Conservation (phyloP, 2,888 invertebrate species). For the Nezara viridula region DNA sequence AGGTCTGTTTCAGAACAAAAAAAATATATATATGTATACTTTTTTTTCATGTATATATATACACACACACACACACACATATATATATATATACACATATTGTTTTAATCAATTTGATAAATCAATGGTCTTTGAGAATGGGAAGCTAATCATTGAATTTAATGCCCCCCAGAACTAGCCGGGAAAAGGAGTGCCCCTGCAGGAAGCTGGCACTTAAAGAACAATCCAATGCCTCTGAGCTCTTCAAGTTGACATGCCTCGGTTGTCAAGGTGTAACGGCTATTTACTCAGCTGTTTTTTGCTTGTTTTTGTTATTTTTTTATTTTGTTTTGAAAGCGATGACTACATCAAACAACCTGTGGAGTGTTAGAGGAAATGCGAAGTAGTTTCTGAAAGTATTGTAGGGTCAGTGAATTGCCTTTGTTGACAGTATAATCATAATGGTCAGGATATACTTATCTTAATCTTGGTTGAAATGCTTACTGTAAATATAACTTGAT, state of each 20-base stretch:
- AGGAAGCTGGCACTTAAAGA: slow-evolving; percentile 19
- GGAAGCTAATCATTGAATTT: not conserved
- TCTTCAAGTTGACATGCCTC: slow-evolving; percentile 14
- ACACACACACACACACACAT: too few relatives aligned
- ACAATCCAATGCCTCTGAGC: not conserved
- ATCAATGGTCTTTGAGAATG: not conserved
- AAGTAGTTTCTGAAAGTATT: not conserved
- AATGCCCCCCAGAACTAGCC: not conserved
- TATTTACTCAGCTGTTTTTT: not conserved
- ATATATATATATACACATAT: too few relatives aligned
- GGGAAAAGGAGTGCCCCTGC: slow-evolving; percentile 1
- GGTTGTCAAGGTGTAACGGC: not conserved
- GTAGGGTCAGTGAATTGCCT: not conserved
- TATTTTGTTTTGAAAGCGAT: not conserved
- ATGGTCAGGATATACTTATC: not conserved
- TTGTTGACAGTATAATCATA: not conserved
- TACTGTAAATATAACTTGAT: not conserved
- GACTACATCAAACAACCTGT: not conserved
- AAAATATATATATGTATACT: too few relatives aligned
- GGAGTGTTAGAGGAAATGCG: not conserved
- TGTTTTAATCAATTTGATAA: not conserved
- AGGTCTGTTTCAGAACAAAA: too few relatives aligned
- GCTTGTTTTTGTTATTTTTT: not conserved
- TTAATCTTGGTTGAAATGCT: not conserved
- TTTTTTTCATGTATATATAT: too few relatives aligned